Evolutionary conservation across 2,113 vertebrate species (phyloP), one percentile per base, ranked within the genome.

Genomic region (Colinus virginianus): DNA sequence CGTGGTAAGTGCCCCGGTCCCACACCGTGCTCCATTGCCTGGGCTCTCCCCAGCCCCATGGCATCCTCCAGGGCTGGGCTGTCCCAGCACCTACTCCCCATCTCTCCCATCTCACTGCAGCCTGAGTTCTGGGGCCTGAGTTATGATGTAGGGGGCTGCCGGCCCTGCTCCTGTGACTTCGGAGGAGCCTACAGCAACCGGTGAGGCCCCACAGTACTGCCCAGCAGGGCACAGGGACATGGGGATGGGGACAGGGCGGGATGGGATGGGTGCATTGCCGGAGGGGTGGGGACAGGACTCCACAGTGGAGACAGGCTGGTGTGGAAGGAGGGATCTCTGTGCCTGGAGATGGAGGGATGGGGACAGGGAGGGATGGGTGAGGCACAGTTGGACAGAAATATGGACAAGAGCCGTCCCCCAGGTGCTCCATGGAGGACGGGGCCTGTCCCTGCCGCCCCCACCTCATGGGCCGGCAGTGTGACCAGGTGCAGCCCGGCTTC

Each of bases 61-160:
- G 20, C 38, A 64, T 16, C 7, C 17, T 23, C 46, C n/a, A 11
- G 34, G 26, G 32, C 56, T 4, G 4, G 71, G 56, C 34, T 55
- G 38, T 38, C 63, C 88, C 32, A 38, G 74, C 45, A 28, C 17
- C 11, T 86, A 55, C 68, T 36, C 49, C 59, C 78, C 2, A 3
- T 49, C 3, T 14, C 13, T 7, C 30, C 49, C 5, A 4, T 95
- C 22, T 95, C 66, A 1, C 82, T 96, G 38, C 58, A 99, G 98
- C 97, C 98, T 0, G 97, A 99, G 94, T 98, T 98, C 96, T 99
- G 98, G 98, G 98, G 98, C 53, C 98, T 99, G 85, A 98, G 98
- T 91, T 96, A 98, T 13, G 98, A 98, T 49, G 13, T 98, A 67
- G 95, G 95, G 4, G 98, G 98, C 84, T 99, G 98, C 97, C 95